phyloP scores from a whole-genome alignment of 2,113 vertebrate species.

The Oxyura jamaicensis region DNA sequence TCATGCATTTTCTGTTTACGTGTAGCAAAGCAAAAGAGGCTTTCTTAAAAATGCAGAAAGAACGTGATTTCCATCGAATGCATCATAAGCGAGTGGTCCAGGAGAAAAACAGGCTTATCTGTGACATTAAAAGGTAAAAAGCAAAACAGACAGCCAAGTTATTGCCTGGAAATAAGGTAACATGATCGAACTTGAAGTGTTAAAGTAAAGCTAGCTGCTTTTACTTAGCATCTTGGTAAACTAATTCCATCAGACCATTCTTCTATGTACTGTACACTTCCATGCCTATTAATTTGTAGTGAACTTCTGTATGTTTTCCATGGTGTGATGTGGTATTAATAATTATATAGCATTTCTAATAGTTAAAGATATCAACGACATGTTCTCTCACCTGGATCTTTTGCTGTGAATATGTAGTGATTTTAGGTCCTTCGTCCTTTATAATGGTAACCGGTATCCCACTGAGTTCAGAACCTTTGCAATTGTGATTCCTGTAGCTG shows the following conservation, averaged over 20 bases:
- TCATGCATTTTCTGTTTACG: background rate
- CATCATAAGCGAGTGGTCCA: conserved; percentile 84
- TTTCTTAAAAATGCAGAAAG: conserved; percentile 80
- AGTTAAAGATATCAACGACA: background rate
- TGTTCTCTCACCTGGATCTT: background rate
- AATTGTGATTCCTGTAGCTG: background rate
- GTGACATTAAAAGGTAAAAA: conserved; percentile 82
- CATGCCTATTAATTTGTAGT: background rate
- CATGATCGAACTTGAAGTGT: background rate
- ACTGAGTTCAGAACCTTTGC: background rate
- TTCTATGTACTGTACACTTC: background rate
- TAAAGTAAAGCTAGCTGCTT: background rate
- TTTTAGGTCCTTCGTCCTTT: background rate
- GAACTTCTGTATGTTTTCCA: background rate
- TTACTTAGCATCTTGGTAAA: background rate
- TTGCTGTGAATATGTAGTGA: background rate
- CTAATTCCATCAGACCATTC: background rate
- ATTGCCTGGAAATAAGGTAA: background rate
- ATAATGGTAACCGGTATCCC: background rate
- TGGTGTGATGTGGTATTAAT: background rate
- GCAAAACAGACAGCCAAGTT: background rate
- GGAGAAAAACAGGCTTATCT: conserved; percentile 85
- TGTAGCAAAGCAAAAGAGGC: conserved; percentile 78
- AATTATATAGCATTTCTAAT: background rate
- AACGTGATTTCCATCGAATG: conserved; percentile 85